Conservation (phyloP, 2,113 vertebrate genomes). For the Alces alces region DNA sequence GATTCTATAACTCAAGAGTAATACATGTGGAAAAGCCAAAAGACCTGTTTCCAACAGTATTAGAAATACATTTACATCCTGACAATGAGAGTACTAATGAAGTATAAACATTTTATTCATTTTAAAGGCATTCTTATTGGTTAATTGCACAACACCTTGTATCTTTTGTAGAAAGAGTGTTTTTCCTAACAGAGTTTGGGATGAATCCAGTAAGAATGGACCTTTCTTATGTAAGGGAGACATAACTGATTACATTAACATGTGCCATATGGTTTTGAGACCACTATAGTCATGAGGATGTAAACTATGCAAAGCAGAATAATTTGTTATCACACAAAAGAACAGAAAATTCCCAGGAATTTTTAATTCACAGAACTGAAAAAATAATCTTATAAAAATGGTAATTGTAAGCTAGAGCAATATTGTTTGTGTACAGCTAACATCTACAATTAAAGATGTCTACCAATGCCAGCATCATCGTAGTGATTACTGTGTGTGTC, state of each 20-base stretch:
- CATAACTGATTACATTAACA: background rate
- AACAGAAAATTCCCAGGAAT: conserved; percentile 40
- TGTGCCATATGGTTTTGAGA: conserved; percentile 49
- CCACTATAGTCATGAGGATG: background rate
- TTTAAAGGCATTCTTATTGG: background rate
- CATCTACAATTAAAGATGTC: conserved; percentile 45
- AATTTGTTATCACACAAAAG: conserved; percentile 40
- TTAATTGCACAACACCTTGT: background rate
- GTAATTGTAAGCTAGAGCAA: conserved; percentile 10
- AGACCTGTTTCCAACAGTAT: background rate
- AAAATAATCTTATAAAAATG: conserved; percentile 15
- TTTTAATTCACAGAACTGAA: conserved; percentile 50
- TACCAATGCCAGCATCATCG: background rate
- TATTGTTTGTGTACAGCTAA: conserved; percentile 37
- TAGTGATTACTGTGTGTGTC: conserved; percentile 41
- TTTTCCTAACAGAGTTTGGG: background rate
- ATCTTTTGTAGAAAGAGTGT: background rate
- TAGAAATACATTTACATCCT: background rate
- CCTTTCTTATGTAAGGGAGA: background rate
- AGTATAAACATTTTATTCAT: background rate
- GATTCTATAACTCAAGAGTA: background rate
- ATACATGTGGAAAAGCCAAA: background rate
- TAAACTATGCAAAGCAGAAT: conserved; percentile 54
- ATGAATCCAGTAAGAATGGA: background rate
- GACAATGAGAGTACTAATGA: background rate